Conservation (phyloP, 2,888 invertebrate species). For the Tineola bisselliella region DNA sequence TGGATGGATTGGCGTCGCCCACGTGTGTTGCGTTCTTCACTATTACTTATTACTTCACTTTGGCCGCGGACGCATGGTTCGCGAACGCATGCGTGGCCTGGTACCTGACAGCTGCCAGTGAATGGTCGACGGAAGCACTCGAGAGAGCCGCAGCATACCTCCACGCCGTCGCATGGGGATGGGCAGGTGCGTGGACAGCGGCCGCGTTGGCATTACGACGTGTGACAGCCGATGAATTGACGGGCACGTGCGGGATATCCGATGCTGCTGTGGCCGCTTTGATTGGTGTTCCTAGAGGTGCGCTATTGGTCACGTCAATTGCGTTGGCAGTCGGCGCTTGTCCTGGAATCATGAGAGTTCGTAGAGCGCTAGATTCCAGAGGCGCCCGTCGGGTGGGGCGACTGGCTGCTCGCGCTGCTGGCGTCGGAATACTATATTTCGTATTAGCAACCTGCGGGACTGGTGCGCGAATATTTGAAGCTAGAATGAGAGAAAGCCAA, state of each 20-base stretch:
- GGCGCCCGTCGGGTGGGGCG: constrained; percentile 77
- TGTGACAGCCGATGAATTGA: constrained; percentile 82
- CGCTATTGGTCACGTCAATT: constrained; percentile 74
- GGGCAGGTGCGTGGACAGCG: constrained; percentile 86
- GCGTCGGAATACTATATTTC: constrained; percentile 81
- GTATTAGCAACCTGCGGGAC: constrained; percentile 77
- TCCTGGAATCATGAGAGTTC: constrained; percentile 79
- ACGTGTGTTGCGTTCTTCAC: constrained; percentile 81
- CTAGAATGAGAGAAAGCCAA: constrained; percentile 58
- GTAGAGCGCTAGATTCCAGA: constrained; percentile 57
- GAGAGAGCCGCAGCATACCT: constrained; percentile 87
- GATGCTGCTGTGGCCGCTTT: constrained; percentile 69
- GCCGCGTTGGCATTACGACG: constrained; percentile 81
- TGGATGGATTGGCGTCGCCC: constrained; percentile 57
- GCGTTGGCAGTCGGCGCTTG: constrained; percentile 79
- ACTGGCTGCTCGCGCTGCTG: constrained; percentile 79
- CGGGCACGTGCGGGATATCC: constrained; percentile 82
- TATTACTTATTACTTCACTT: constrained; percentile 79
- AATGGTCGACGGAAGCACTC: constrained; percentile 93
- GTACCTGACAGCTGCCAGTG: constrained; percentile 89
- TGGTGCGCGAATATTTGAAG: constrained; percentile 74
- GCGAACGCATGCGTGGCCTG: constrained; percentile 88
- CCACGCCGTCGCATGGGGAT: constrained; percentile 88
- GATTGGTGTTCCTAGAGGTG: constrained; percentile 69
- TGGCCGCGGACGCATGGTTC: constrained; percentile 89